Conservation (phyloP, 1,140 invertebrate genomes). For the Odontomachus brunneus region DNA sequence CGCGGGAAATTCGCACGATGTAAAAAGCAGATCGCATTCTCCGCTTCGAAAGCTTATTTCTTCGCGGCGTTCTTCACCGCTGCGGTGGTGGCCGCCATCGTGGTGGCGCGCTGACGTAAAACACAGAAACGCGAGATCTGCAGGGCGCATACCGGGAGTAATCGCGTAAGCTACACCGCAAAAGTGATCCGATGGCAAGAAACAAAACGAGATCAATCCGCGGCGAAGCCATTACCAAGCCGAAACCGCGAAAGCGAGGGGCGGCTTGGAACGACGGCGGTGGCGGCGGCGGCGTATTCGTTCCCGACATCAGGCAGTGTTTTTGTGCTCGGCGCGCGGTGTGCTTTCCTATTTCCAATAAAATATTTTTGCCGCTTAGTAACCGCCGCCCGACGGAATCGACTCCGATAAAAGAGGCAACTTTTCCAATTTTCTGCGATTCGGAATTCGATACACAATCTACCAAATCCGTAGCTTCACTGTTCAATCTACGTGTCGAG, state of each 20-base stretch:
- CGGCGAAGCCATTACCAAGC: background rate
- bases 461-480: conserved; percentile 25
- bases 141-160: background rate
- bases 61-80: conserved; percentile 1
- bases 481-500: background rate
- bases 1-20: conserved; percentile 12
- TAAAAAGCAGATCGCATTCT: conserved; percentile 8
- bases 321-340: background rate
- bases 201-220: conserved; percentile 19
- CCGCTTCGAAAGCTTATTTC: background rate
- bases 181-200: conserved; percentile 2
- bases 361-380: conserved; percentile 61
- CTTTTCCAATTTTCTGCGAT: conserved; percentile 69
- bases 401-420: conserved; percentile 60
- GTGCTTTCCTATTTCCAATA: conserved; percentile 64
- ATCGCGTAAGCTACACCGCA: conserved; percentile 10
- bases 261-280: background rate
- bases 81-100: background rate
- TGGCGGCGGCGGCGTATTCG: no score
- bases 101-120: background rate
- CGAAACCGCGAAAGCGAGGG: background rate
- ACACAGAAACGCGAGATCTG: background rate
- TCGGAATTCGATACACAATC: conserved; percentile 62
- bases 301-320: background rate
- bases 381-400: background rate